These are phyloP conservation scores for Molanna angustata DNA, from an alignment of 2,888 invertebrate genomes.

Conservation along the genomic window DNA sequence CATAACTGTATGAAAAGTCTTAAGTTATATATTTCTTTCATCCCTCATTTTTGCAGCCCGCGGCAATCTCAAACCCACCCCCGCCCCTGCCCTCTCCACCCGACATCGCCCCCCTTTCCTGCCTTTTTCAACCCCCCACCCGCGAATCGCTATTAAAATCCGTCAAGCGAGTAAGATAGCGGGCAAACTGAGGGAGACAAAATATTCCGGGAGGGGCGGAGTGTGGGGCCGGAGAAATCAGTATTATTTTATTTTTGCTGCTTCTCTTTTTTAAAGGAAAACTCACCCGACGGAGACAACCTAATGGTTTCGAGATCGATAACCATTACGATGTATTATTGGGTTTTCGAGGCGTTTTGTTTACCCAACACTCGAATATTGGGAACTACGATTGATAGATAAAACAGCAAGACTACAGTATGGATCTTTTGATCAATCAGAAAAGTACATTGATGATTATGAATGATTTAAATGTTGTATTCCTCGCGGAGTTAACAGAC, in stretches of 20 bases:
- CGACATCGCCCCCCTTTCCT: conserved; percentile 1
- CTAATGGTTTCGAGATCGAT: conserved; percentile 30
- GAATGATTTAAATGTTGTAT: too few species aligned
- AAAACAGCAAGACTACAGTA: too few species aligned
- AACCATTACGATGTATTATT: conserved; percentile 24
- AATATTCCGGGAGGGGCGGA: conserved; percentile 20
- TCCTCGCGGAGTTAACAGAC: too few species aligned
- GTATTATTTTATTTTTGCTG: conserved; percentile 19
- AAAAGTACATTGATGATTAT: too few species aligned
- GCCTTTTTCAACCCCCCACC: conserved; percentile 16
- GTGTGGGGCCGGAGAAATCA: conserved; percentile 6
- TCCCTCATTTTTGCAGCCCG: conserved; percentile 62
- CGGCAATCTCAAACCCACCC: conserved; percentile 60
- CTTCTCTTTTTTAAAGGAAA: conserved; percentile 28
- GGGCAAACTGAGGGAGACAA: conserved; percentile 24
- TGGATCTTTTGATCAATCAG: too few species aligned
- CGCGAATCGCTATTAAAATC: conserved; percentile 32
- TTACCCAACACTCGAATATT: too few species aligned
- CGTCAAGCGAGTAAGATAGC: conserved; percentile 33
- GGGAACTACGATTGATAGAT: too few species aligned
- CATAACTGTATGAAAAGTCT: conserved; percentile 45
- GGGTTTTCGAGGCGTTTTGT: too few species aligned
- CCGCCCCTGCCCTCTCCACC: conserved; percentile 48
- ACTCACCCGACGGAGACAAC: conserved; percentile 22
- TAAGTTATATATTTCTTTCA: conserved; percentile 62